Base-by-base conservation (phyloP, 1,140 invertebrate genomes). In the Halictus rubicundus region DNA sequence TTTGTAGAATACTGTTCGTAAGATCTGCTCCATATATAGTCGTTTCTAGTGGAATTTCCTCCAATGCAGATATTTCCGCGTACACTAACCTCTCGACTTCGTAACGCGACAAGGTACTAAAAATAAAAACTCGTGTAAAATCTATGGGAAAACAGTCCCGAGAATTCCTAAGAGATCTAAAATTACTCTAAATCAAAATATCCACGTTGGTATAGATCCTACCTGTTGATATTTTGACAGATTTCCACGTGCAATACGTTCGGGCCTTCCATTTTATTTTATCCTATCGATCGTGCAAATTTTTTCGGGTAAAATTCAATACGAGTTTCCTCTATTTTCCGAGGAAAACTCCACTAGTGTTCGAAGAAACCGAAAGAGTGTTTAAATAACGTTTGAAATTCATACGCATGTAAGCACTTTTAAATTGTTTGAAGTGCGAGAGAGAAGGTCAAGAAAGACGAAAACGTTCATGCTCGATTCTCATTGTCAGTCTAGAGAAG, bases 171-270 rank as follows among this genome's bases (percentile, higher is more conserved):
- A 60, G 9, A 57, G 65, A 37, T 19, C 52, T 57, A 37, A 66
- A 75, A 57, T 27, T 12, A 61, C 66, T 63, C 0, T 57, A 37
- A 76, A 59, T 27, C 14, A 16, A 65, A 32, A 6, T n/a, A 73
- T 42, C 65, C 60, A 25, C 32, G 46, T 25, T 42, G 25, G 25
- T 25, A 68, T 49, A 16, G 7, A 8, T 37, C 39, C 52, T 88
- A 91, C 91, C 91, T 92, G 60, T 82, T 46, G 57, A 65, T 64
- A 63, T 86, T 88, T 85, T 91, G 91, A 87, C 90, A 92, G 27
- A 92, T 82, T 87, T 92, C 91, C 8, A 92, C 77, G n/a, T 92
- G 87, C 27, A 91, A 73, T 32, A 89, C 66, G n/a, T 87, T 60
- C 0, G 37, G 2, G 14, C 66, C 61, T 14, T 85, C 68, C 80